Percentiles rank a stretch among this genome's conserved stretches.
These are phyloP conservation scores for Kryphioiulus occultus DNA, from an alignment of 2,888 invertebrate genomes.

Conservation along the genomic window DNA sequence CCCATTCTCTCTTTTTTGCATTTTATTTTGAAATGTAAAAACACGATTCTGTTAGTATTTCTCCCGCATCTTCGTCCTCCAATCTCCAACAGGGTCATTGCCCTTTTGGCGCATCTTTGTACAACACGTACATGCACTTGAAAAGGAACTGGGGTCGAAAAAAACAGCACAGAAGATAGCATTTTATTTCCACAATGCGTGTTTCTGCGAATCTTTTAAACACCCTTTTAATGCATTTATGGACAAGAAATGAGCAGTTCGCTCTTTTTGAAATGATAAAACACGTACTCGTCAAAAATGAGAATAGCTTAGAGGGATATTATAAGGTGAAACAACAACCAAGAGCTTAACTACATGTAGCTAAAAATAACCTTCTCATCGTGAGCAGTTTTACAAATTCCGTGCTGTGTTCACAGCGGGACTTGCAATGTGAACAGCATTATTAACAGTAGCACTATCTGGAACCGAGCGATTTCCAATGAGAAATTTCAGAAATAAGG, in stretches of 20 bases:
- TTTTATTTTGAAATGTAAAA: no score
- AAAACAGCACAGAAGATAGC: background rate
- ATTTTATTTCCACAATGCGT: no score
- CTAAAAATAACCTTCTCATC: background rate
- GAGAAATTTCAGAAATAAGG: background rate
- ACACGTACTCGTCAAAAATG: background rate
- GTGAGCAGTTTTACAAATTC: no score
- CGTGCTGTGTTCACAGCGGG: no score
- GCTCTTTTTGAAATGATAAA: background rate
- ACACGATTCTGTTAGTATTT: no score
- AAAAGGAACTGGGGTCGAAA: slow-evolving; percentile 13
- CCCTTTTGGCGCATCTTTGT: background rate
- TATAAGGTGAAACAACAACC: background rate
- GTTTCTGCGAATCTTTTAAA: no score
- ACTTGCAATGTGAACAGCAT: no score
- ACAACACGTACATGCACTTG: background rate
- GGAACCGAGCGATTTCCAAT: background rate
- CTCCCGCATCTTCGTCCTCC: background rate
- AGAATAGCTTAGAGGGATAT: background rate
- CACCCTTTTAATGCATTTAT: no score
- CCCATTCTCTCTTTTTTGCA: no score
- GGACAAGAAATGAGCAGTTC: background rate
- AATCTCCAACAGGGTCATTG: background rate
- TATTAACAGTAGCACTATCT: background rate
- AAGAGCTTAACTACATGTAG: background rate